Percentiles rank a stretch among this genome's conserved stretches.
phyloP scores from a whole-genome alignment of 1,140 invertebrate genomes.

The Nylanderia fulva region DNA sequence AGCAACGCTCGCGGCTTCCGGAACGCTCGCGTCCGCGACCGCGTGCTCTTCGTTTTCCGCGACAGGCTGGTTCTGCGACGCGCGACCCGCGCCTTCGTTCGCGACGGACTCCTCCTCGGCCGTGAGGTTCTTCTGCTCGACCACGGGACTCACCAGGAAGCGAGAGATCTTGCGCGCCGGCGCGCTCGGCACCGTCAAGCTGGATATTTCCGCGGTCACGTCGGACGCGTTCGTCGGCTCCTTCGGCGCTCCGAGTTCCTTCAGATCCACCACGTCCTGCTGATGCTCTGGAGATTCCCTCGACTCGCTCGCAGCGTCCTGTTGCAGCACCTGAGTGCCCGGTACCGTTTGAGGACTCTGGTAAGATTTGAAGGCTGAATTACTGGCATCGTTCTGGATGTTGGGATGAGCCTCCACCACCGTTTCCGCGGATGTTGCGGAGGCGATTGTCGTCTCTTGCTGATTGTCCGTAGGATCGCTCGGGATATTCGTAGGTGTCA shows the following conservation, averaged over 20 bases:
- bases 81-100: slow-evolving; percentile 39
- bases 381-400: slow-evolving; percentile 59
- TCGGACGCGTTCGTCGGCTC: slow-evolving; percentile 52
- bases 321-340: slow-evolving; percentile 29
- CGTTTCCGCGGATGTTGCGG: slow-evolving; percentile 65
- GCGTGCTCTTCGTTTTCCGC: too few relatives aligned
- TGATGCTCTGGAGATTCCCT: slow-evolving; percentile 56
- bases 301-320: slow-evolving; percentile 23
- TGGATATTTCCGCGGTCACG: slow-evolving; percentile 62
- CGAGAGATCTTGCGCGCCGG: slow-evolving; percentile 91
- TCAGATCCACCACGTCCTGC: slow-evolving; percentile 46
- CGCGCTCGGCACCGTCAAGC: slow-evolving; percentile 64
- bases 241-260: slow-evolving; percentile 59
- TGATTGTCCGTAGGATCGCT: slow-evolving; percentile 79
- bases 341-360: slow-evolving; percentile 24
- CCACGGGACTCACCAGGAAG: slow-evolving; percentile 92
- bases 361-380: slow-evolving; percentile 53
- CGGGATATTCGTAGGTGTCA: slow-evolving; percentile 82
- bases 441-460: slow-evolving; percentile 74
- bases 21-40: too few relatives aligned
- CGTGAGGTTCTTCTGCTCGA: slow-evolving; percentile 82
- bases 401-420: slow-evolving; percentile 58
- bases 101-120: slow-evolving; percentile 65
- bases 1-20: too few relatives aligned
- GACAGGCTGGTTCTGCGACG: slow-evolving; percentile 45